Evolutionary conservation across 2,888 invertebrate genomes (phyloP), one percentile per base, ranked within the genome.

Genomic region (Nomada fabriciana): DNA sequence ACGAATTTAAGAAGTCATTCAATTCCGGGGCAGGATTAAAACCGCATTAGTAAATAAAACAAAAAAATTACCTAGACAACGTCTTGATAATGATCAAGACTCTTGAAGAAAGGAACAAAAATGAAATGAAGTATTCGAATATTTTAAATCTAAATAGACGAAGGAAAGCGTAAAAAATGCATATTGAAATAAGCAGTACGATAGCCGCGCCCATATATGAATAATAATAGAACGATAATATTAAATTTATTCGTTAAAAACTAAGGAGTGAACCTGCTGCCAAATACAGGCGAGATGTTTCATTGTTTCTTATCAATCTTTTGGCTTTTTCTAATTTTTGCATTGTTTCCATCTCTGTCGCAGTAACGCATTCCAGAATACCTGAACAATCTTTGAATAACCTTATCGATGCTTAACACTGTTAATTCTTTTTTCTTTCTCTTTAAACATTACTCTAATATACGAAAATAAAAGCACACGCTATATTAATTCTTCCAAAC

Each of bases 191-290:
- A 53, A 67, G n/a, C 9, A 20, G 11, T 25, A 74, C 81, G 79
- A 81, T 73, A 76, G 76, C 53, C 75, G 65, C 81, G 82, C 72
- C 74, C 64, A 67, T 72, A 68, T 71, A 43, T 29, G 73, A 82
- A 55, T 82, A 77, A 71, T 76, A 69, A 80, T 69, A 71, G 74
- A 83, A 78, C 64, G 52, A 79, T 70, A 72, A 73, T 77, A 81
- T 71, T 78, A 82, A 76, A 86, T 86, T 70, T 43, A 74, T 67
- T 80, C 18, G 71, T 76, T 86, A 84, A 78, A 82, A 82, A 65
- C 64, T 82, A 86, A 83, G 67, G 72, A 83, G 69, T 79, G 73
- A 76, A 78, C 75, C 60, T 82, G 59, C 47, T 65, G 75, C 61
- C 25, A 71, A 75, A 47, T 67, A 70, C 53, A 59, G 60, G 50